Conservation (phyloP, 2,888 invertebrate genomes). For the Chaitophorus viminalis region DNA sequence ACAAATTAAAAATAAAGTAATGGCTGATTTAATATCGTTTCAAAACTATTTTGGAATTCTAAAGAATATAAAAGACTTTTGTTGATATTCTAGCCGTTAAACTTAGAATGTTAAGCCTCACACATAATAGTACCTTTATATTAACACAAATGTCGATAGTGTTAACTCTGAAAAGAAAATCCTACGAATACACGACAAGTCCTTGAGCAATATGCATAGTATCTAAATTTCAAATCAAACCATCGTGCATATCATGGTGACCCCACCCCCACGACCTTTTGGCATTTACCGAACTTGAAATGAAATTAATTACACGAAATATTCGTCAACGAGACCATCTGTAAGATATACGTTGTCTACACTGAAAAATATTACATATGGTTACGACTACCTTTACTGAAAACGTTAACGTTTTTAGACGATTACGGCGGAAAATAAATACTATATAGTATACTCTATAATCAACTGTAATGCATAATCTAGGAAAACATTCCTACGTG, state of each 20-base stretch:
- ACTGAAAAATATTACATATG: not conserved
- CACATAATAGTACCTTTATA: not conserved
- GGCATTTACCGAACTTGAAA: conserved; percentile 26
- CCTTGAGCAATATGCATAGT: not conserved
- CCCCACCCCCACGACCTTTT: conserved; percentile 48
- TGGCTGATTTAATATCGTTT: not conserved
- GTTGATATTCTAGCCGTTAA: not conserved
- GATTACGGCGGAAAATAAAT: not conserved
- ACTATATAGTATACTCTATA: conserved; percentile 3
- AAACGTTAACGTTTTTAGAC: not conserved
- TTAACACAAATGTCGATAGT: not conserved
- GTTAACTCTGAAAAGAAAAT: not conserved
- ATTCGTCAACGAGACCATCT: not conserved
- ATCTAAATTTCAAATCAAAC: conserved; percentile 1
- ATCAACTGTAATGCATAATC: conserved; percentile 1
- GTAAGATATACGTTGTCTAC: not conserved
- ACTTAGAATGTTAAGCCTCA: not conserved
- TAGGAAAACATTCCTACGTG: not conserved
- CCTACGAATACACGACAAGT: not conserved
- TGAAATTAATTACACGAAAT: not conserved
- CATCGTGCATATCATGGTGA: not conserved
- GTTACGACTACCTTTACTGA: not conserved
- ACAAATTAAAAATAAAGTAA: not conserved
- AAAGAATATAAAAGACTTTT: not conserved
- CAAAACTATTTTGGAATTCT: not conserved